Evolutionary conservation across 2,113 vertebrate species (phyloP), one percentile per base, ranked within the genome.

Genomic region (Mesocricetus auratus): DNA sequence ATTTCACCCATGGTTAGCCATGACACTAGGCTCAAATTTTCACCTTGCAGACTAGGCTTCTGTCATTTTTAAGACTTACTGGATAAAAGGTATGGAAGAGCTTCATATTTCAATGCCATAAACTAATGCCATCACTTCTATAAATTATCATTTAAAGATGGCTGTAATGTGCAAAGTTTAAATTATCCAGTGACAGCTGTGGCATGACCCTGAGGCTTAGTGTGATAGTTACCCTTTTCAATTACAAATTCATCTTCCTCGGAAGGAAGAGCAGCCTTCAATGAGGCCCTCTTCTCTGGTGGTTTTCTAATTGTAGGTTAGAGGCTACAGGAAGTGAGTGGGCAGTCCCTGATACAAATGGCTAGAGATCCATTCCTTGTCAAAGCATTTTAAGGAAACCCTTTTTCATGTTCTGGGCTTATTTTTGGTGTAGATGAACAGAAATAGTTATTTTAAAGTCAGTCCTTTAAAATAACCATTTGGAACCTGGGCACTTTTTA

Each of bases 21-120:
- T 53, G 39, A 89, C 4, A 26, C 31, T 9, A 39, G 11, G n/a
- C 58, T 62, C 50, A 36, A 31, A 62, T 50, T 90, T 58, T 74
- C 33, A 33, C 60, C 33, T 91, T 50, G 21, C 24, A 66, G 42
- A 50, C 2, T 53, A 66, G 64, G 58, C 69, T 92, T 86, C 86
- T 94, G 3, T 88, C 94, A 73, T 89, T 93, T 95, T 93, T 81
- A 58, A 90, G 56, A 93, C 69, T 85, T 94, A 87, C 24, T 82
- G 73, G 29, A 73, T 94, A 62, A 90, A 85, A 94, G 45, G n/a
- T 75, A 45, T 7, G 16, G 42, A 71, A 92, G 77, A 50, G 53
- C 64, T 73, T 9, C 47, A 10, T 96, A 74, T 77, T 17, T 91
- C 82, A 87, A 4, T 75, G 21, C 17, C 33, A 22, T 86, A 56